Evolutionary conservation across 2,113 vertebrate genomes (phyloP), one percentile per base, ranked within the genome.

Genomic region (Phylloscopus trochilus): DNA sequence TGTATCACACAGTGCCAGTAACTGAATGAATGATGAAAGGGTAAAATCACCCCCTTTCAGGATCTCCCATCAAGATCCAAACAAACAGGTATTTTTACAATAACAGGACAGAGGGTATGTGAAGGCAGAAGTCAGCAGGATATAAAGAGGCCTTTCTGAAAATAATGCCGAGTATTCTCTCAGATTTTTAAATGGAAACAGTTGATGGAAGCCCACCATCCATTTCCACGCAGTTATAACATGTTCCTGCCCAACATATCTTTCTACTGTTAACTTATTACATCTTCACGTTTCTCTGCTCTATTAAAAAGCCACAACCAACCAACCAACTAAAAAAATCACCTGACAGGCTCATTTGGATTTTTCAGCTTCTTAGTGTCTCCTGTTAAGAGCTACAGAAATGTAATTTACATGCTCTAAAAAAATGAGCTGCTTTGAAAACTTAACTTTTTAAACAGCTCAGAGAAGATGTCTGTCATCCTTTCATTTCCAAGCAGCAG

Each of bases 401-500:
- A 83, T 41, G 16, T 52, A 60, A 81, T 76, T 87, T 92, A 82
- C 15, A 72, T 51, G 72, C 20, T 46, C 23, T 62, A n/a, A 78
- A 53, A 70, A 78, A 53, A 24, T n/a, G 10, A 69, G 39, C 56
- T 70, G 39, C 84, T 87, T 69, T 62, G n/a, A 89, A 90, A 94
- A 75, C 20, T 10, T 81, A 94, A 90, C 67, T 78, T 81, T 88
- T 78, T 58, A 8, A 78, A 80, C 30, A 89, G 60, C 44, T 84
- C 53, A 60, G 86, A 87, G 59, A 88, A 88, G 60, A 90, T 47
- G 62, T n/a, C 58, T 84, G 70, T 95, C 79, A 89, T 64, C 33
- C 73, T 89, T 92, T 60, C 72, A 81, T 59, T 94, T 90, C 76
- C 80, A 93, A 72, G 76, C 52, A 93, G 53, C 33, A 84, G 30